Conservation (phyloP, 2,888 invertebrate genomes). For the Heliconius aoede region DNA sequence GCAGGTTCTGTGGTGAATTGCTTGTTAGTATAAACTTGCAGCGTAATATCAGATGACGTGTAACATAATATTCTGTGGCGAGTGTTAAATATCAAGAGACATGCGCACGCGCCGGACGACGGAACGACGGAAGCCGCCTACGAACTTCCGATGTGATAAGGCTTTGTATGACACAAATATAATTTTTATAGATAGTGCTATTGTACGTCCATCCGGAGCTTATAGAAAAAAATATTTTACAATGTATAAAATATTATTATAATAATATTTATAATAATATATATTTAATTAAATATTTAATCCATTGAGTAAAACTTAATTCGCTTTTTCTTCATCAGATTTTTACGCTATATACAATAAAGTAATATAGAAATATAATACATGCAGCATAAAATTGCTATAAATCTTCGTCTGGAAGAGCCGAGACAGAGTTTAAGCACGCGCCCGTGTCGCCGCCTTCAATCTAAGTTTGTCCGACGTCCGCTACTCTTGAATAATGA, state of each 20-base stretch:
- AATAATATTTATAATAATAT: no score
- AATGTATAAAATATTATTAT: not conserved
- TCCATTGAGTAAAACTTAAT: not conserved
- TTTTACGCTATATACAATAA: not conserved
- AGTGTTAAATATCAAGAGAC: constrained; percentile 61
- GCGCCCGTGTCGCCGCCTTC: constrained; percentile 77
- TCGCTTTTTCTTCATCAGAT: not conserved
- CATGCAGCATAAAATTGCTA: constrained; percentile 63
- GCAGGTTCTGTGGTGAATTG: constrained; percentile 48
- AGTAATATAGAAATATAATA: constrained; percentile 38
- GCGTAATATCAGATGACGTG: constrained; percentile 48
- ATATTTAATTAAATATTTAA: not conserved
- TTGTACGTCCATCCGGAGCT: constrained; percentile 14
- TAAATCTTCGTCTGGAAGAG: constrained; percentile 75
- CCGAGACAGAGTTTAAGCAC: constrained; percentile 77
- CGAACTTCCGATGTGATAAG: constrained; percentile 75
- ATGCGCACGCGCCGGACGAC: constrained; percentile 68
- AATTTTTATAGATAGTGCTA: not conserved
- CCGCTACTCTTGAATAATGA: constrained; percentile 79
- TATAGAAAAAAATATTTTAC: not conserved
- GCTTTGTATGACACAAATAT: constrained; percentile 59
- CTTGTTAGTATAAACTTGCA: constrained; percentile 53
- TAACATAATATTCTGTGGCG: constrained; percentile 61
- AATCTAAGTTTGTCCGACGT: constrained; percentile 81
- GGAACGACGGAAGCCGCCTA: constrained; percentile 67